Base-by-base conservation (phyloP, 2,888 invertebrate species). In the Altica lythri region DNA sequence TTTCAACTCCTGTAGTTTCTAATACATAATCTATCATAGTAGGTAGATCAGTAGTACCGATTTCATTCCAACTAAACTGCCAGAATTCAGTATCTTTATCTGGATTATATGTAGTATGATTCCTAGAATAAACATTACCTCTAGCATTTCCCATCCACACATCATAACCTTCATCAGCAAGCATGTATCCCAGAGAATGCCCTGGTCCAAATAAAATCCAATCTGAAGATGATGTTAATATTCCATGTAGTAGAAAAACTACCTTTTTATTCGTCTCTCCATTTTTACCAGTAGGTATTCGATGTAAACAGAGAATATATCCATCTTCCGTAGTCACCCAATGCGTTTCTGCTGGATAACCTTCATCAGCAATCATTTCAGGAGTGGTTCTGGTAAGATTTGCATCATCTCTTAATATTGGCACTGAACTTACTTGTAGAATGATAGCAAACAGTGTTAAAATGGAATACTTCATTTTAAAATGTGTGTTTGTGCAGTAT, bases 11-110 rank as follows among this genome's bases (percentile, higher is more conserved):
- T 0, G 90, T 88, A 1, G 63, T 46, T 0, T 71, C 66, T 1
- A 87, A 74, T 9, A 86, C 79, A 67, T 86, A 84, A 70, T 95
- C 88, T 35, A 96, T 86, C 79, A 86, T 88, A 0, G 89, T 82
- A 1, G 94, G 92, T 4, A 95, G 69, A 74, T 95, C 95, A 59
- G 79, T 81, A 50, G 80, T 75, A 0, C 88, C 91, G 72, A 94
- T 90, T 71, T 92, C 86, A 69, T 94, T 89, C 86, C 88, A 95
- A 55, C 90, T 90, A 61, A 72, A 75, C 9, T 73, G 50, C 75
- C 75, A 75, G 56, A 73, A 75, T 83, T 73, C 35, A 75, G 42
- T n/a, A 35, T 67, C 60, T 2, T 49, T 55, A 18, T 61, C 55
- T 1, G 70, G 67, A 38, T 64, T 57, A 1, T 65, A 49, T n/a